Evolutionary conservation across 2,797 vertebrate species (phyloP).

Genomic region (Chanos chanos): DNA sequence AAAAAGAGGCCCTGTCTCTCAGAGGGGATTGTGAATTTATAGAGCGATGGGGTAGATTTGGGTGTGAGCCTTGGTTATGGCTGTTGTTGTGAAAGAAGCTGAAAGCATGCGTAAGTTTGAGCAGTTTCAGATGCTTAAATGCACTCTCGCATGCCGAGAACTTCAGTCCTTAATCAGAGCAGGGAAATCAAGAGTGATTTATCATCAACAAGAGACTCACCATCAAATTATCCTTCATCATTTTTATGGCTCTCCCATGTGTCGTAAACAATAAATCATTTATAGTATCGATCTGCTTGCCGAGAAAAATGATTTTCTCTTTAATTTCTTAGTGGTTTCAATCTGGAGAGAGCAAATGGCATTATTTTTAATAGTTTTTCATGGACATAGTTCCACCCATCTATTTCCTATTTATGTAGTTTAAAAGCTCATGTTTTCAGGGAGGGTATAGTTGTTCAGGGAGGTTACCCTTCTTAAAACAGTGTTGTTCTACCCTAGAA

Average conservation of each 20-base stretch:
- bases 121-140: neutral
- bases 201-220: constrained; percentile 29
- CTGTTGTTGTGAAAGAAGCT: too few species aligned
- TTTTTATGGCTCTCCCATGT: constrained; percentile 42
- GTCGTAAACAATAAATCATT: constrained; percentile 29
- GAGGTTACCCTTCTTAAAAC: constrained; percentile 12
- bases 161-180: constrained; percentile 23
- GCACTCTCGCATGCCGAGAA: neutral
- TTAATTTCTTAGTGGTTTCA: neutral
- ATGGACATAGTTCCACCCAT: too few species aligned
- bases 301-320: neutral
- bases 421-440: constrained; percentile 3
- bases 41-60: too few species aligned
- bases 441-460: neutral
- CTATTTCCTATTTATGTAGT: constrained; percentile 3
- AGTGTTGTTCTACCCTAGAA: neutral
- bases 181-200: constrained; percentile 21
- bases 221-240: constrained; percentile 37
- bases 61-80: too few species aligned
- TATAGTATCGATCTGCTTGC: neutral
- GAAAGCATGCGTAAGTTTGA: too few species aligned
- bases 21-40: too few species aligned
- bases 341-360: neutral
- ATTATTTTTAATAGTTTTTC: neutral
- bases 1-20: too few species aligned